Conservation (phyloP, 2,113 vertebrate genomes). For the Pygoscelis antarcticus region DNA sequence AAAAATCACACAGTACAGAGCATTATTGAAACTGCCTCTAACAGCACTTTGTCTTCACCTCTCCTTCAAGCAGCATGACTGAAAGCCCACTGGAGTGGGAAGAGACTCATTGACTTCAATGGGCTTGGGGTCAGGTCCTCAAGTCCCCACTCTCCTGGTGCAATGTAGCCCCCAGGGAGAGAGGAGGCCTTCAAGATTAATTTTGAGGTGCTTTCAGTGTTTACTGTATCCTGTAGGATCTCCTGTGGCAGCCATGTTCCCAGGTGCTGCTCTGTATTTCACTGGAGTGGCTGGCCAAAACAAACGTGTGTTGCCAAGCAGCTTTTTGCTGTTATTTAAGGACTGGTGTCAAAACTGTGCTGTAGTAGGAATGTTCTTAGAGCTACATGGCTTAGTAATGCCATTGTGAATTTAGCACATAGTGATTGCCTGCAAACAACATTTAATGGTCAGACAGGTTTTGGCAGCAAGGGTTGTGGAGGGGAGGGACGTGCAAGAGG, state of each 20-base stretch:
- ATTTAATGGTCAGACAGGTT: neutral
- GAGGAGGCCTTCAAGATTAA: neutral
- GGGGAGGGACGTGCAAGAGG: neutral
- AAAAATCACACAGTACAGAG: neutral
- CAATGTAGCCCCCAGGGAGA: neutral
- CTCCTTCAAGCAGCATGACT: neutral
- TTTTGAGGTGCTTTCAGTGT: neutral
- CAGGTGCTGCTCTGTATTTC: neutral
- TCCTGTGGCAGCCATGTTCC: neutral
- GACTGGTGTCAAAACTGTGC: neutral
- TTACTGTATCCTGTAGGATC: neutral
- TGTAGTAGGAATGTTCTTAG: neutral
- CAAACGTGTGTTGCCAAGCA: neutral
- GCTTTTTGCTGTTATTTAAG: constrained; percentile 8
- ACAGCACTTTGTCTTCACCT: neutral
- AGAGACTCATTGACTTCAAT: neutral
- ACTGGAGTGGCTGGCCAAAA: neutral
- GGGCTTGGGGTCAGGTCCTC: neutral
- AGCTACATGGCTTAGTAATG: neutral
- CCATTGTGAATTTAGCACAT: neutral
- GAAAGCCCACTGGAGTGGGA: neutral
- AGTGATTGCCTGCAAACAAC: neutral
- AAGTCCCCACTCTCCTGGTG: neutral
- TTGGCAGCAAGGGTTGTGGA: neutral
- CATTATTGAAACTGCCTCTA: neutral